These are phyloP conservation scores for Trachemys scripta DNA, from an alignment of 2,113 vertebrate genomes.

Conservation along the genomic window DNA sequence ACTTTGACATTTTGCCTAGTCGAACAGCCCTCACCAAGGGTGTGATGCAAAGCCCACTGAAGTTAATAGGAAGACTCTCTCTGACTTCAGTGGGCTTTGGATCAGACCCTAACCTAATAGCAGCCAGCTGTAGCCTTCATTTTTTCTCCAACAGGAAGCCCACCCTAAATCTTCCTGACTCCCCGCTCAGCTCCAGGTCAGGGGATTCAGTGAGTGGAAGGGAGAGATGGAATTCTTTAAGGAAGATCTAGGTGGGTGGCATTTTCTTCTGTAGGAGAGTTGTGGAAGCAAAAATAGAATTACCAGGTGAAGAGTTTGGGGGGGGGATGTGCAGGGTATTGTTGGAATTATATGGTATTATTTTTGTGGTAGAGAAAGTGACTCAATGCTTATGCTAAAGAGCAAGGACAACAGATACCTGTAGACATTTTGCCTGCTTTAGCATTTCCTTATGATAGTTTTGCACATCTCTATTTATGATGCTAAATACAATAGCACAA, in stretches of 20 bases:
- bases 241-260: neutral
- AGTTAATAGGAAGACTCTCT: neutral
- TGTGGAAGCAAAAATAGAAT: neutral
- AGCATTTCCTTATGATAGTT: neutral
- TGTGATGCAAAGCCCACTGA: neutral
- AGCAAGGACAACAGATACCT: neutral
- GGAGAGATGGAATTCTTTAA: neutral
- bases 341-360: neutral
- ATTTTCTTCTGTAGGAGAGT: neutral
- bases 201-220: neutral
- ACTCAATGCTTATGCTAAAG: neutral
- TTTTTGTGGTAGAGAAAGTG: neutral
- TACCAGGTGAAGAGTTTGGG: neutral
- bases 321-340: neutral
- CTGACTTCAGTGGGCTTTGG: neutral
- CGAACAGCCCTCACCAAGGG: neutral
- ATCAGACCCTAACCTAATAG: neutral
- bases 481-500: neutral
- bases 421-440: neutral
- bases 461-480: neutral
- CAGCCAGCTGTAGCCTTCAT: neutral
- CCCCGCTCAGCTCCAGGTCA: neutral
- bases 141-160: neutral
- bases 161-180: neutral
- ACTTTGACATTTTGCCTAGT: neutral